These are phyloP conservation scores for Brenthis daphne DNA, from an alignment of 2,888 invertebrate genomes.

Conservation along the genomic window DNA sequence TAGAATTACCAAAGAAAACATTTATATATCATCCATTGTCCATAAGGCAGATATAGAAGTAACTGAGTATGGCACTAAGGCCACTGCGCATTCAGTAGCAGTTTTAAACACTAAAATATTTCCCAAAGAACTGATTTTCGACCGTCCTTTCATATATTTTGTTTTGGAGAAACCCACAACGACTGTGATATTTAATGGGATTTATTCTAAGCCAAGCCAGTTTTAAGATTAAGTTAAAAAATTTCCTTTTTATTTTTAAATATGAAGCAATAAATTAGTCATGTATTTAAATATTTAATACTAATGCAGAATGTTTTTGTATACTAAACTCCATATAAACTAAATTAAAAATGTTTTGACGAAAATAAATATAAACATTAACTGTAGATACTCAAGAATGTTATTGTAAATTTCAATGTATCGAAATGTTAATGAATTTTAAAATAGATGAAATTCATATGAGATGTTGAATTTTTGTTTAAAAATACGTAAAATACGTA, in stretches of 20 bases:
- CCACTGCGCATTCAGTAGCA: constrained; percentile 82
- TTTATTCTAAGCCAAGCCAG: constrained; percentile 72
- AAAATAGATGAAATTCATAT: too few relatives aligned
- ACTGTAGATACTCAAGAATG: too few relatives aligned
- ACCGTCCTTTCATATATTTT: constrained; percentile 86
- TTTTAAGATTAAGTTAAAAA: constrained; percentile 46
- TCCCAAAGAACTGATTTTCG: constrained; percentile 82
- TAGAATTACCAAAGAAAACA: constrained; percentile 77
- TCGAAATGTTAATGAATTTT: too few relatives aligned
- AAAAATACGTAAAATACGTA: too few relatives aligned
- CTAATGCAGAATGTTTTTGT: too few relatives aligned
- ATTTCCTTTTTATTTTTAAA: too few relatives aligned
- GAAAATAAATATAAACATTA: too few relatives aligned
- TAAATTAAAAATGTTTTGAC: too few relatives aligned
- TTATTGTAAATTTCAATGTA: too few relatives aligned
- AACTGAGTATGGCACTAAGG: constrained; percentile 88
- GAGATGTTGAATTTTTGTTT: too few relatives aligned
- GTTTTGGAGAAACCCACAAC: constrained; percentile 85
- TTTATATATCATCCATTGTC: constrained; percentile 84
- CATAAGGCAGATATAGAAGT: constrained; percentile 90
- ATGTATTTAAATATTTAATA: not conserved
- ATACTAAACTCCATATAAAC: too few relatives aligned
- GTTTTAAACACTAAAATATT: constrained; percentile 78
- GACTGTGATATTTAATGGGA: constrained; percentile 85
- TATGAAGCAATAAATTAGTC: not conserved